phyloP scores from a whole-genome alignment of 2,888 invertebrate genomes.

The Brenthis ino region DNA sequence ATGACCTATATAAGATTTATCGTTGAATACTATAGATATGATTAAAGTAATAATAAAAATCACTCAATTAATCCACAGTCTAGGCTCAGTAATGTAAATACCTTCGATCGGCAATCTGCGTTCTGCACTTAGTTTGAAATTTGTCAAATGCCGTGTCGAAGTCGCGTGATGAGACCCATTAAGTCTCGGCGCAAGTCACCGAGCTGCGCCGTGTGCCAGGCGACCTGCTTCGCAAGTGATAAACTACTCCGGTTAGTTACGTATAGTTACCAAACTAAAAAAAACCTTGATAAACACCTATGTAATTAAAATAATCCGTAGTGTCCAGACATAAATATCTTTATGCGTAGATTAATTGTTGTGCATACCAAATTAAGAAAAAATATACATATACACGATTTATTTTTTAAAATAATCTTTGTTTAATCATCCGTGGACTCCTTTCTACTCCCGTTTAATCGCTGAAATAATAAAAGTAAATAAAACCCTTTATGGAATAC shows the following conservation, averaged over 20 bases:
- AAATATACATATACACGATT: too few relatives aligned
- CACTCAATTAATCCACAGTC: neutral
- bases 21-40: neutral
- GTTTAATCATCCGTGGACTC: too few relatives aligned
- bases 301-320: neutral
- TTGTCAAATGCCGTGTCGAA: constrained; percentile 59
- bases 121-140: constrained; percentile 50
- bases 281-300: neutral
- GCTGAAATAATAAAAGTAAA: constrained; percentile 7
- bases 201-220: constrained; percentile 47
- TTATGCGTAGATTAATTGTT: neutral
- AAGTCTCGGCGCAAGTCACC: constrained; percentile 64
- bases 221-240: constrained; percentile 68
- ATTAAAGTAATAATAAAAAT: neutral
- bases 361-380: too few relatives aligned
- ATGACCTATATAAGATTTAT: too few relatives aligned
- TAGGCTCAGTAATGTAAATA: constrained; percentile 11
- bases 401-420: too few relatives aligned
- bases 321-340: neutral
- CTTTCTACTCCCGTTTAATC: constrained; percentile 1
- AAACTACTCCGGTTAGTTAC: constrained; percentile 50
- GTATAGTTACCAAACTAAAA: neutral
- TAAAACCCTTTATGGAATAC: constrained; percentile 8
- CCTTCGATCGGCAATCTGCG: constrained; percentile 33
- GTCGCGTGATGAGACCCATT: constrained; percentile 72